Conservation (phyloP, 2,797 vertebrate genomes). For the Hylomyscus alleni region DNA sequence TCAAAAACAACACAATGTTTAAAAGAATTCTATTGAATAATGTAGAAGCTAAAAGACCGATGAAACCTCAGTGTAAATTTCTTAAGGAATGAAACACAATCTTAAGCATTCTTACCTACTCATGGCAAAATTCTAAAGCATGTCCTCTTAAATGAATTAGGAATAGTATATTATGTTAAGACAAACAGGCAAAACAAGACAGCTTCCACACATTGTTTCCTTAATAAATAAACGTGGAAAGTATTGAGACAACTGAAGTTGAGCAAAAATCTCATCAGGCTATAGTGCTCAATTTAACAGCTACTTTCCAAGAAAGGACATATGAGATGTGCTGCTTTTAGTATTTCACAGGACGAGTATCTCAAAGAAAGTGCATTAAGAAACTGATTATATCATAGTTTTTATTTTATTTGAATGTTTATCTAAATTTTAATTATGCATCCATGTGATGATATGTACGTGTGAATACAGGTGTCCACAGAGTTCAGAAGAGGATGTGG, state of each 20-base stretch:
- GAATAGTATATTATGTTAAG: background rate
- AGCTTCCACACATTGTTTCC: background rate
- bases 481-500: background rate
- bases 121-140: constrained; percentile 42
- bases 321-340: background rate
- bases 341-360: background rate
- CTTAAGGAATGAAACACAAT: constrained; percentile 13
- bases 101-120: constrained; percentile 29
- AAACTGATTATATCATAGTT: background rate
- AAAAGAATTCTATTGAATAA: background rate
- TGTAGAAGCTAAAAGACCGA: background rate
- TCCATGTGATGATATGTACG: background rate
- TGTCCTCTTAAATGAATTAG: background rate
- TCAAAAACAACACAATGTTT: constrained; percentile 47
- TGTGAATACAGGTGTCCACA: background rate
- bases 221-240: constrained; percentile 2
- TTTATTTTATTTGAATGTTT: background rate
- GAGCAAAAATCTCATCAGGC: background rate
- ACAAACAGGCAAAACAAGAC: constrained; percentile 18
- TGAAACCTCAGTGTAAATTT: background rate
- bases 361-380: background rate
- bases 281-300: background rate
- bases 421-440: background rate
- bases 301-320: background rate
- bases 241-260: background rate